phyloP scores from a whole-genome alignment of 1,140 invertebrate genomes.

The Pseudomyrmex flavicornis region DNA sequence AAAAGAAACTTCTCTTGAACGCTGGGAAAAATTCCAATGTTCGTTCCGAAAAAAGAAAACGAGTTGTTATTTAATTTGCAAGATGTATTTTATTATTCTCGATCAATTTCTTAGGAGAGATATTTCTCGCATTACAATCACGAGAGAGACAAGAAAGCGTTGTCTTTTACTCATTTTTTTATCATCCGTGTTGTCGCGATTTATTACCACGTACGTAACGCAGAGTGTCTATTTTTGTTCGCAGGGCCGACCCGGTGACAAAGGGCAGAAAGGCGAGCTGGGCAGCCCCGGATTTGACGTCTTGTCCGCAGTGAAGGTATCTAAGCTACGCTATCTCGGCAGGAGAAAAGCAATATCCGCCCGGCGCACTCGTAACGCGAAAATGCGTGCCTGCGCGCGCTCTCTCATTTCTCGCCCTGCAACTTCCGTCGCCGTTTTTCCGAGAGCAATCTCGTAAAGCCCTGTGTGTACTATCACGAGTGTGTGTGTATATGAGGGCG shows the following conservation, averaged over 20 bases:
- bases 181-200: neutral
- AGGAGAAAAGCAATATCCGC: conserved; percentile 46
- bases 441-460: conserved; percentile 50
- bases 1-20: no score
- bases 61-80: no score
- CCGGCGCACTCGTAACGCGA: conserved; percentile 45
- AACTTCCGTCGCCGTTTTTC: conserved; percentile 30
- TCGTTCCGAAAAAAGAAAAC: no score
- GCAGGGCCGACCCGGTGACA: conserved; percentile 94
- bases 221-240: conserved; percentile 74
- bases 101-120: neutral
- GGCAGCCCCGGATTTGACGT: conserved; percentile 95
- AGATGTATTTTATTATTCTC: no score
- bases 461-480: neutral
- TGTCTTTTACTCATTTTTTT: neutral
- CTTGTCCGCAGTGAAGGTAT: conserved; percentile 95
- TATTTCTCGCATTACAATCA: neutral
- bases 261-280: conserved; percentile 94
- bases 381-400: conserved; percentile 52
- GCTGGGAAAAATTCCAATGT: no score
- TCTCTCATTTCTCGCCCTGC: conserved; percentile 38
- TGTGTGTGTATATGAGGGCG: neutral
- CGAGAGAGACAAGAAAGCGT: neutral
- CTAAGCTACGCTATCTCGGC: conserved; percentile 74
- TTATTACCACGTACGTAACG: conserved; percentile 33